Conservation (phyloP, 2,113 vertebrate genomes). For the Thamnaconus septentrionalis region DNA sequence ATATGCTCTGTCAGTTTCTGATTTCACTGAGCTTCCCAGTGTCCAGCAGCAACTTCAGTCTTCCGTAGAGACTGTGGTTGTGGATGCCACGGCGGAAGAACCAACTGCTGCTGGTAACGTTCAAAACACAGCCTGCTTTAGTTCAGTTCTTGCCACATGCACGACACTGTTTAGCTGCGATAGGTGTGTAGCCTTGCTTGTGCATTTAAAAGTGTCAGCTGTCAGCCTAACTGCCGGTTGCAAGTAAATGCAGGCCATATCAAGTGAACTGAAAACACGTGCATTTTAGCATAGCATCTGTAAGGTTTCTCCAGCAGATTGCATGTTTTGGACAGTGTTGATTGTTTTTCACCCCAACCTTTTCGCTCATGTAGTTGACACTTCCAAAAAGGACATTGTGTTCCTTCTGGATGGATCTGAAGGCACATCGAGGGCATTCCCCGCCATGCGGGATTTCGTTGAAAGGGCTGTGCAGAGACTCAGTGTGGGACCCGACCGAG, state of each 20-base stretch:
- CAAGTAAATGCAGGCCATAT: no score
- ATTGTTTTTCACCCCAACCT: constrained; percentile 1
- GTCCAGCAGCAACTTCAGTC: constrained; percentile 17
- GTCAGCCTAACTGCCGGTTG: no score
- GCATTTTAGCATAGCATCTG: no score
- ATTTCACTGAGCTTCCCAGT: constrained; percentile 5
- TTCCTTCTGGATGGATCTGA: constrained; percentile 67
- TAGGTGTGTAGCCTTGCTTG: no score
- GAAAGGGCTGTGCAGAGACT: constrained; percentile 46
- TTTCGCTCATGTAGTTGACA: constrained; percentile 9
- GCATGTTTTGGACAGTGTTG: background rate
- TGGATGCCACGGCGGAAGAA: constrained; percentile 49
- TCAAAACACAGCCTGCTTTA: background rate
- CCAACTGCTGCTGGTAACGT: constrained; percentile 29
- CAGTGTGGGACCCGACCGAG: constrained; percentile 46
- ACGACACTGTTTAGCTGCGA: no score
- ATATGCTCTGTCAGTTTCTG: constrained; percentile 8
- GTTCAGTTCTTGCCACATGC: no score
- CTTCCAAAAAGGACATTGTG: constrained; percentile 23
- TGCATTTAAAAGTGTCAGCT: no score
- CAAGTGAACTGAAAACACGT: no score
- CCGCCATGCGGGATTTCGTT: constrained; percentile 40
- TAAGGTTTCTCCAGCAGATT: no score
- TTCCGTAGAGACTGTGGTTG: constrained; percentile 1
- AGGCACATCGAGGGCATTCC: constrained; percentile 33